Evolutionary conservation across 2,888 invertebrate species (phyloP).

Genomic region (Neoitamus cyanurus): DNA sequence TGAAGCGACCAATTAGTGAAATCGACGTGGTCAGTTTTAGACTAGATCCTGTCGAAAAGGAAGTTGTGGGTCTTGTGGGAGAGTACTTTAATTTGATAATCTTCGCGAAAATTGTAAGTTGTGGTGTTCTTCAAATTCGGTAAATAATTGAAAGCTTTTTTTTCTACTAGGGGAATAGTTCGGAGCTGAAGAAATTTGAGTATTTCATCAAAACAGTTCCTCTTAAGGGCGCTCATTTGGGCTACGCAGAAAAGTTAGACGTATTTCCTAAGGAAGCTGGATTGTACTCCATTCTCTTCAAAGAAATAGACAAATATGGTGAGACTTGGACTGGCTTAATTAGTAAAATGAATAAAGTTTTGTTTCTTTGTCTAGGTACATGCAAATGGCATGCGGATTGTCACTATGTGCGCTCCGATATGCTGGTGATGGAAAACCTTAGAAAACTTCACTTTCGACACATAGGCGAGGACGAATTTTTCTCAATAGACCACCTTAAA

Average conservation of each 20-base stretch:
- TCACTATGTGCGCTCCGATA: constrained; percentile 63
- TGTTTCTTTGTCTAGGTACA: neutral
- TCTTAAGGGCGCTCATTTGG: constrained; percentile 54
- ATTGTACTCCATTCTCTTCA: constrained; percentile 30
- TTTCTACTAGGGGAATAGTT: neutral
- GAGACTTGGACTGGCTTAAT: neutral
- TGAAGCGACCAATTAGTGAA: neutral
- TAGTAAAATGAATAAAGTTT: neutral
- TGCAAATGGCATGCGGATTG: constrained; percentile 60
- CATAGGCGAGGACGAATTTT: constrained; percentile 58
- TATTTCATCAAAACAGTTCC: constrained; percentile 62
- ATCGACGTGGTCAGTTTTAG: neutral
- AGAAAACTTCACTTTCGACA: constrained; percentile 59
- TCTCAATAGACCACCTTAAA: constrained; percentile 64
- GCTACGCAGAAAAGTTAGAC: constrained; percentile 59
- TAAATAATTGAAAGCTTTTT: neutral
- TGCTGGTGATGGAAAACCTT: constrained; percentile 67
- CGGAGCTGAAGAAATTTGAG: neutral
- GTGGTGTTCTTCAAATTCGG: neutral
- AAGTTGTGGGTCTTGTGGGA: constrained; percentile 19
- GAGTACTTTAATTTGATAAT: constrained; percentile 25
- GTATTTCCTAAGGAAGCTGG: constrained; percentile 57
- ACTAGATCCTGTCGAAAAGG: neutral
- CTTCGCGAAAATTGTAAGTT: neutral
- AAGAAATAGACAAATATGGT: constrained; percentile 32